phyloP scores from a whole-genome alignment of 2,113 vertebrate genomes.

The Peromyscus leucopus region DNA sequence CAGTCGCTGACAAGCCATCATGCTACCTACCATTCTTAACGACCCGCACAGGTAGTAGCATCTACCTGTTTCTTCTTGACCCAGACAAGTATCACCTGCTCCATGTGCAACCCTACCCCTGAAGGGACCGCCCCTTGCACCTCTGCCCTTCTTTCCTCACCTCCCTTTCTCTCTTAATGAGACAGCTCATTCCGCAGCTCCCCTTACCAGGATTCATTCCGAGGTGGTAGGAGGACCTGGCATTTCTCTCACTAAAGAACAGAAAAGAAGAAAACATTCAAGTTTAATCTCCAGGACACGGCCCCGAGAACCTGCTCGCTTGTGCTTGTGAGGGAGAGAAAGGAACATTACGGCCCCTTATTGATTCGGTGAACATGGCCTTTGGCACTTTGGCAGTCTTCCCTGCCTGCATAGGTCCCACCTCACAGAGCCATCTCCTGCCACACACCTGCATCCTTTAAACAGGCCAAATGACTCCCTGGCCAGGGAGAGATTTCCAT shows the following conservation, averaged over 20 bases:
- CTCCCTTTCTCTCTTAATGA: background rate
- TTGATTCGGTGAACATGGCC: background rate
- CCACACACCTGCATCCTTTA: slow-evolving; percentile 57
- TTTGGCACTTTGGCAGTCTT: slow-evolving; percentile 32
- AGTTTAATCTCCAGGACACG: background rate
- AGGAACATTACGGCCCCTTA: background rate
- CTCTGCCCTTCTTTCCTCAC: background rate
- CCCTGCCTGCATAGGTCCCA: background rate
- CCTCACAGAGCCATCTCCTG: slow-evolving; percentile 51
- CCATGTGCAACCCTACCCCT: background rate
- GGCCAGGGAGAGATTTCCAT: background rate
- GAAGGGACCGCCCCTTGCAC: background rate
- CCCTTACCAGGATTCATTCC: background rate
- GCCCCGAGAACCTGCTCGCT: background rate
- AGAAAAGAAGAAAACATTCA: background rate
- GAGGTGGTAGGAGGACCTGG: background rate
- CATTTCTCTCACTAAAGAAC: slow-evolving; percentile 11
- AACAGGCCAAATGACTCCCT: slow-evolving; percentile 30
- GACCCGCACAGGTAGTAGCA: background rate
- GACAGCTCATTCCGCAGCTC: background rate
- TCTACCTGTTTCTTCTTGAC: background rate
- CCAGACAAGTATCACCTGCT: background rate
- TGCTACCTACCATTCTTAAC: background rate
- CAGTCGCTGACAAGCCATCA: background rate
- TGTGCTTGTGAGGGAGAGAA: background rate